Percentiles rank a stretch among this genome's conserved stretches.
These are phyloP conservation scores for Atta cephalotes DNA, from an alignment of 1,140 invertebrate species.

Conservation along the genomic window DNA sequence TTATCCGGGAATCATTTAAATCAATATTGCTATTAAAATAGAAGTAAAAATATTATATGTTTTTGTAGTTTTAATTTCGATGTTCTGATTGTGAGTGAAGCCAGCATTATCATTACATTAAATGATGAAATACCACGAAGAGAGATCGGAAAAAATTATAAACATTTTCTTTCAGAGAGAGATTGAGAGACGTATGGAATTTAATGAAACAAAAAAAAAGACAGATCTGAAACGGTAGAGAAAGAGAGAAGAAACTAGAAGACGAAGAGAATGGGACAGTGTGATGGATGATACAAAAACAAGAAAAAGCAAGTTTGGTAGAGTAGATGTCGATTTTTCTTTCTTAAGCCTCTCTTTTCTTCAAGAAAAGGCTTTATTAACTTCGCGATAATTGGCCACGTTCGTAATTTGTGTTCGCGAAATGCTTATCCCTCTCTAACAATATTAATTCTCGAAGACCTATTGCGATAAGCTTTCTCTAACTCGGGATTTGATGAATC, in stretches of 20 bases:
- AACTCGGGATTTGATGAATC: background rate
- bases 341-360: slow-evolving; percentile 15
- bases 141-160: background rate
- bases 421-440: background rate
- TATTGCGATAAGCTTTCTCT: background rate
- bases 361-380: slow-evolving; percentile 50
- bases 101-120: background rate
- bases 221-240: background rate
- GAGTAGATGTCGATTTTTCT: slow-evolving; percentile 27
- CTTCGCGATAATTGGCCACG: slow-evolving; percentile 52
- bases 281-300: slow-evolving; percentile 42
- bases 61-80: background rate
- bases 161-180: background rate
- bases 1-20: background rate
- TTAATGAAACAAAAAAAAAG: slow-evolving; percentile 38
- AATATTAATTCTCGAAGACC: slow-evolving; percentile 38
- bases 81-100: background rate
- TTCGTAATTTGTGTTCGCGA: slow-evolving; percentile 50
- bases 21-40: slow-evolving; percentile 1
- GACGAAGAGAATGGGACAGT: slow-evolving; percentile 2
- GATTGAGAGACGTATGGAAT: slow-evolving; percentile 4
- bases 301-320: slow-evolving; percentile 25
- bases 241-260: slow-evolving; percentile 10
- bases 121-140: background rate
- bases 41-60: background rate